These are phyloP conservation scores for Picus viridis DNA, from an alignment of 2,797 vertebrate species.

Conservation along the genomic window DNA sequence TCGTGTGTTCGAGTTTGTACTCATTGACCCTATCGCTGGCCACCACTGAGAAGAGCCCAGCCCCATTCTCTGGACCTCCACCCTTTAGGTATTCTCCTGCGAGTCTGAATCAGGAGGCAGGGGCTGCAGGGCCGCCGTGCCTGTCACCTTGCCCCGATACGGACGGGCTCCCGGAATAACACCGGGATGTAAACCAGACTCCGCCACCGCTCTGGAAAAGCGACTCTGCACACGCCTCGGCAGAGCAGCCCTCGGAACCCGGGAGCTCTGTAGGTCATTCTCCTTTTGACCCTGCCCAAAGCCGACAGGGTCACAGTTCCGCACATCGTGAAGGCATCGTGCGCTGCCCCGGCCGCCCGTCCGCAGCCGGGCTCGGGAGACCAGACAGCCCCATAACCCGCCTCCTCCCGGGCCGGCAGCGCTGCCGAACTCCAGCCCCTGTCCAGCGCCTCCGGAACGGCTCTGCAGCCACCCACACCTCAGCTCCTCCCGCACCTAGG, in stretches of 20 bases:
- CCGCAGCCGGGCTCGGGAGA: not conserved
- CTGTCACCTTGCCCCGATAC: rapidly evolving
- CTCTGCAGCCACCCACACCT: not conserved
- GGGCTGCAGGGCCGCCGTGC: not conserved
- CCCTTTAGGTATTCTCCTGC: too few species aligned
- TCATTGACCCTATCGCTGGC: too few species aligned
- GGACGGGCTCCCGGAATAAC: rapidly evolving
- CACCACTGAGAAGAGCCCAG: too few species aligned
- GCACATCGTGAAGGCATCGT: not conserved
- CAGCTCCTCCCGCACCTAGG: not conserved
- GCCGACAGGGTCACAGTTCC: not conserved
- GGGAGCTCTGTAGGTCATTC: rapidly evolving
- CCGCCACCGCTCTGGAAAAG: not conserved
- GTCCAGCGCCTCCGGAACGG: not conserved
- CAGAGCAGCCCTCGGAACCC: not conserved
- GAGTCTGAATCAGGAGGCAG: not conserved
- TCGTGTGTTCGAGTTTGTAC: too few species aligned
- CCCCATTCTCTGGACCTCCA: too few species aligned
- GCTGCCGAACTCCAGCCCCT: not conserved
- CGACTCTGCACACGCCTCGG: rapidly evolving
- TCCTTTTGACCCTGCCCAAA: not conserved
- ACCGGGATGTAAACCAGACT: not conserved
- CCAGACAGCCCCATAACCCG: not conserved
- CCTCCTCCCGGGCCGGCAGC: not conserved
- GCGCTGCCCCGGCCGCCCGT: not conserved